Conservation (phyloP, 2,113 vertebrate species). For the Uria lomvia region DNA sequence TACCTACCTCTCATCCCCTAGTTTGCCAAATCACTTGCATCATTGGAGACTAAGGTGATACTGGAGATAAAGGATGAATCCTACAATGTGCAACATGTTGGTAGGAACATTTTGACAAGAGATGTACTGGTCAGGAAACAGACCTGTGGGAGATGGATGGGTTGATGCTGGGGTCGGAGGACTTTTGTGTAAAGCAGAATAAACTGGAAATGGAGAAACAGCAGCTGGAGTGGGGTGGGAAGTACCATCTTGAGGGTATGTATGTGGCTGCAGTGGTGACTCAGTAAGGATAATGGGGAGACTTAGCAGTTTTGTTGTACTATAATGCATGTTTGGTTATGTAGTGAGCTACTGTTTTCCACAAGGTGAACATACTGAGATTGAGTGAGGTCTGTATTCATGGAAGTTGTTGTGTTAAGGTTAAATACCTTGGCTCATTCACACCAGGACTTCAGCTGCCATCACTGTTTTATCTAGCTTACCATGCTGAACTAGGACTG, state of each 20-base stretch:
- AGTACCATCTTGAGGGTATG: background rate
- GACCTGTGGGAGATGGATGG: background rate
- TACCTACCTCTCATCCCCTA: background rate
- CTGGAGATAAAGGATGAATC: background rate
- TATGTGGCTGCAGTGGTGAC: background rate
- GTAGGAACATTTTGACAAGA: background rate
- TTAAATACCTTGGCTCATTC: background rate
- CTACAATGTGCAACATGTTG: background rate
- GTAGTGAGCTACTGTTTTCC: background rate
- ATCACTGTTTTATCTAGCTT: background rate
- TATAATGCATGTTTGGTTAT: background rate
- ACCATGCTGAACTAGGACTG: background rate
- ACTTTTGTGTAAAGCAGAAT: background rate
- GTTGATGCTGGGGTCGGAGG: background rate
- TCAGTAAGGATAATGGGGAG: background rate
- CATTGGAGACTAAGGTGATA: background rate
- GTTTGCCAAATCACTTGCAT: background rate
- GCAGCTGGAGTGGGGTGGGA: background rate
- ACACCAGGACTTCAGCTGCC: background rate
- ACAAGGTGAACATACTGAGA: background rate
- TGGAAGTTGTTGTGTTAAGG: background rate
- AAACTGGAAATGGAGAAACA: background rate
- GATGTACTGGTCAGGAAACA: background rate
- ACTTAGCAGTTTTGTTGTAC: background rate
- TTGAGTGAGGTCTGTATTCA: background rate